Conservation (phyloP, 1,140 invertebrate species). For the Planococcus citri region DNA sequence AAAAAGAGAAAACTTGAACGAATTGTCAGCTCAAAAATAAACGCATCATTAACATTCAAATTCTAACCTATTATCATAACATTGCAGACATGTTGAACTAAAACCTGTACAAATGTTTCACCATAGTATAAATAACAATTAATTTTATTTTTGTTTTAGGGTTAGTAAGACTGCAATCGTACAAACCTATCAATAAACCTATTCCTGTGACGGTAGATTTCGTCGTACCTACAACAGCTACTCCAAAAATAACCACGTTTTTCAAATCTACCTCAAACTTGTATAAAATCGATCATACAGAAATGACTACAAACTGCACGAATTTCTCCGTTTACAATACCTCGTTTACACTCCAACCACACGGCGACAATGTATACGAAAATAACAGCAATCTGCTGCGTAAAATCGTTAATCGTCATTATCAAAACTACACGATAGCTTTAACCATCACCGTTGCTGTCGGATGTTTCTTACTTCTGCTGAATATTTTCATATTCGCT, state of each 20-base stretch:
- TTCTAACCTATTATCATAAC: no score
- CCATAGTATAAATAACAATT: no score
- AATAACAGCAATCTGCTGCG: background rate
- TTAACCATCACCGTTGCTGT: slow-evolving; percentile 87
- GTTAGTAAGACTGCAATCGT: background rate
- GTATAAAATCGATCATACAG: background rate
- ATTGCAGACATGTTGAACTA: no score
- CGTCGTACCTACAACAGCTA: background rate
- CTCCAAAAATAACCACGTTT: background rate
- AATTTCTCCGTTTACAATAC: background rate
- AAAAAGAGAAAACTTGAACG: no score
- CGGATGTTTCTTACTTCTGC: slow-evolving; percentile 57
- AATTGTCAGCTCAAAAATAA: no score
- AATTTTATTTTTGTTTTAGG: background rate
- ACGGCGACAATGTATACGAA: background rate
- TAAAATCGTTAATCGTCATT: background rate
- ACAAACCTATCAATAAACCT: background rate
- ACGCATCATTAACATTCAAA: no score
- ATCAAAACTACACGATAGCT: slow-evolving; percentile 49
- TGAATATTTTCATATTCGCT: slow-evolving; percentile 90
- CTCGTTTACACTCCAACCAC: background rate
- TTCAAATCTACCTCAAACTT: background rate
- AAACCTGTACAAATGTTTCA: no score
- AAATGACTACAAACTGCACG: background rate
- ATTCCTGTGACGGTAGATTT: background rate